Evolutionary conservation across 2,888 invertebrate genomes (phyloP).

Genomic region (Meteorus colon): DNA sequence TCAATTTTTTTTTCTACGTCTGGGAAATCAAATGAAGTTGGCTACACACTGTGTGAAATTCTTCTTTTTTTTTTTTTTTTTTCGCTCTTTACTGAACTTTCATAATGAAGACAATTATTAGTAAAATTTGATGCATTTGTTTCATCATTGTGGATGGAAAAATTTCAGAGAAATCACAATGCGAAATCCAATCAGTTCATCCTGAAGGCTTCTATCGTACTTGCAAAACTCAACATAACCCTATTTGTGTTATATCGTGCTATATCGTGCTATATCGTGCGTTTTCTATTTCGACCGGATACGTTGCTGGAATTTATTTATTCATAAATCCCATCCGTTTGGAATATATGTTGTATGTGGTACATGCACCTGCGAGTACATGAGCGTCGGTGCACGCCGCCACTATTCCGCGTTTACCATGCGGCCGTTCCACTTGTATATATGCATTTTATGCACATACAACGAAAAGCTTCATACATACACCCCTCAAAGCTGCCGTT

Average conservation of each 20-base stretch:
- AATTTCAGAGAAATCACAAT: not conserved
- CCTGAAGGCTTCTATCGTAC: not conserved
- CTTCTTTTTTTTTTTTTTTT: conserved; percentile 17
- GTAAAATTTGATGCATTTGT: not conserved
- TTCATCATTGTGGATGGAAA: not conserved
- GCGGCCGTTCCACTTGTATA: not conserved
- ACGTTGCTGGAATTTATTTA: conserved; percentile 38
- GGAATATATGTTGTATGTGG: conserved; percentile 17
- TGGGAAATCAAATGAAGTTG: conserved; percentile 25
- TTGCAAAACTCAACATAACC: not conserved
- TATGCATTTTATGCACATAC: not conserved
- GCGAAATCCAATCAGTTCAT: not conserved
- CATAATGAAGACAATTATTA: not conserved
- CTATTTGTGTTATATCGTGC: not conserved
- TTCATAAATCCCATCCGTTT: conserved; percentile 43
- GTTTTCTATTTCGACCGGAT: conserved; percentile 4
- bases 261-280: not conserved
- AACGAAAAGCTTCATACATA: conserved; percentile 2
- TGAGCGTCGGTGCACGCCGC: not conserved
- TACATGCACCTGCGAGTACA: conserved; percentile 38
- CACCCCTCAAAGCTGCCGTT: conserved; percentile 2
- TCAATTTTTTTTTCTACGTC: conserved; percentile 5
- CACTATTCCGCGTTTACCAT: not conserved
- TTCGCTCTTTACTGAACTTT: not conserved
- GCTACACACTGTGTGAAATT: not conserved